Base-by-base conservation (phyloP, 2,888 invertebrate species). In the Oscheius sp. region DNA sequence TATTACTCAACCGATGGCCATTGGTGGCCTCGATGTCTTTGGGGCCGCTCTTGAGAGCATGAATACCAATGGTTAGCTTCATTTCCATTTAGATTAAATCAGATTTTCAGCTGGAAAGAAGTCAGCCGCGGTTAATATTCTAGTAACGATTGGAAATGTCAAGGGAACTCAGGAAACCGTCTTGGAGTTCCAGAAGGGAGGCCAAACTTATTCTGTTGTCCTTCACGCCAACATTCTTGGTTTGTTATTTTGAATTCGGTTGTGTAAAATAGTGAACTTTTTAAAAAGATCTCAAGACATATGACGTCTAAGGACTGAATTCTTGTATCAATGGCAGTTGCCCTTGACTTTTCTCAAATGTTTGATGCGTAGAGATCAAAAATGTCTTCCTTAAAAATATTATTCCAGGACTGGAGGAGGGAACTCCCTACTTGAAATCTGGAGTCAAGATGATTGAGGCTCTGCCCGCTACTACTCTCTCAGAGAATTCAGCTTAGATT, bases 381-480 rank as follows among this genome's bases (percentile, higher is more conserved):
- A n/a, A n/a, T n/a, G n/a, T n/a, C 48, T n/a, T 20, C n/a, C 48
- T 10, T 48, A 48, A 27, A 37, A 5, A 34, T 20, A 29, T 52
- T 52, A 5, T 27, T 15, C 5, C 52, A 65, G 65, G 65, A 12
- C 53, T 25, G 10, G 65, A 65, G 17, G 65, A 65, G 31, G 65
- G 65, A 20, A 65, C 65, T 23, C 65, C 65, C 8, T 65, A 65
- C 33, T 31, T 65, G 27, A 65, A 65, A 37, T 65, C 65, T 8
- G 65, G 65, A 4, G 45, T 65, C 12, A 52, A 53, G 20, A 65
- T 65, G 65, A 3, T 55, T 12, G 65, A 52, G 42, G 61, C 45
- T 29, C 25, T 61, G 20, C 55, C 55, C 33, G 31, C 55, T 17
- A 55, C 55, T 4, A 33, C 31, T 17, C 12, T 55, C 20, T 55